Evolutionary conservation across 2,113 vertebrate genomes (phyloP), one percentile per base, ranked within the genome.

Genomic region (Oncorhynchus nerka): DNA sequence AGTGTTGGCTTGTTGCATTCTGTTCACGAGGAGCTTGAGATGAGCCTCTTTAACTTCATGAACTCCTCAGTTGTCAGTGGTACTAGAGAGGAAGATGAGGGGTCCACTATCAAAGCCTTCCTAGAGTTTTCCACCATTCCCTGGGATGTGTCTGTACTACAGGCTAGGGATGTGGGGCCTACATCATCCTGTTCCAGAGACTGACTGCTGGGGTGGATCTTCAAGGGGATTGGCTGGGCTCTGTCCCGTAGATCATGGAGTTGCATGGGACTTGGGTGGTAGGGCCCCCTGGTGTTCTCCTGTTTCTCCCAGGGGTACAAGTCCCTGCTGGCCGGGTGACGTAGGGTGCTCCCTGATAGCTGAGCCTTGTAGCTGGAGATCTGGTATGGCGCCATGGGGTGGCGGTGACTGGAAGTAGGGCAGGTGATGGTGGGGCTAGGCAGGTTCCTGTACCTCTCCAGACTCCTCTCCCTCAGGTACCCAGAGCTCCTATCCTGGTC

Each of bases 161-260:
- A 62, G 19, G 20, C 59, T 9, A 8, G 59, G 59, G 59, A 62
- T 24, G 59, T 62, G 8, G 75, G 24, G 4, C 30, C 68, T 48
- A 67, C 15, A 26, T 78, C 57, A 9, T 80, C 82, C 22, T 68
- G 83, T 13, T 79, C 82, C 5, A 3, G 55, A 20, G 64, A 16
- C 15, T 13, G 20, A 19, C 84, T 39, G 26, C 51, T 75, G 5
- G 59, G 73, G 72, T 71, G 48, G 0, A 2, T 22, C n/a, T 79
- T 81, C 51, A 55, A 55, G 3, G 13, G 48, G 26, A 34, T 7
- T 3, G 55, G 22, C n/a, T 64, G 20, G n/a, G 67, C 77, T 68
- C 64, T 82, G 24, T 67, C 28, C 1, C 26, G 64, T 16, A 32
- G 2, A 1, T 85, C 75, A 85, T 87, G 81, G 16, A 20, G 65